A percentile compares a stretch with the other conserved stretches of the same genome.
Evolutionary conservation across 92 coral and sea anemone genomes (phyloP).

Genomic region (Zoanthus sociatus): DNA sequence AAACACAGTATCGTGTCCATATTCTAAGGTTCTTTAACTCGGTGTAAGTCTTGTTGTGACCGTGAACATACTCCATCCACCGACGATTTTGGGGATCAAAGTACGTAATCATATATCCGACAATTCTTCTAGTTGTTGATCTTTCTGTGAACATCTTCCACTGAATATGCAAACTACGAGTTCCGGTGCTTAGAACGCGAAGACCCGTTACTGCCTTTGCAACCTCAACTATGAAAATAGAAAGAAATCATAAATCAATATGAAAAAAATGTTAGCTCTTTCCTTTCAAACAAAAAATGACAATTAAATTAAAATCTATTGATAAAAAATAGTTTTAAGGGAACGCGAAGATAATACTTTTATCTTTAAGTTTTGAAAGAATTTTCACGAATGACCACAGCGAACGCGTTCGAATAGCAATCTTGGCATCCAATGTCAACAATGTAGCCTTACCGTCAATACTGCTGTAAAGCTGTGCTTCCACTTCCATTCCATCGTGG

Average conservation of each 20-base stretch:
- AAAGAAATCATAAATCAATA: neutral
- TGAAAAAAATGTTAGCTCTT: neutral
- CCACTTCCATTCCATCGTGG: constrained; percentile 31
- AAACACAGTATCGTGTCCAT: constrained; percentile 63
- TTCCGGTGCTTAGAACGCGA: constrained; percentile 44
- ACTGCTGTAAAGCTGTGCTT: neutral
- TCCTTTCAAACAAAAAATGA: too few species aligned
- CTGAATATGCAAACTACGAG: constrained; percentile 59
- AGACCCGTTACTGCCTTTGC: constrained; percentile 24
- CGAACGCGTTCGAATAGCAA: too few species aligned
- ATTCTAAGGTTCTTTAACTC: constrained; percentile 39
- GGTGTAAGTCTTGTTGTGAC: constrained; percentile 30
- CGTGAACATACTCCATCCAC: constrained; percentile 45
- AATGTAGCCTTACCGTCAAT: constrained; percentile 34
- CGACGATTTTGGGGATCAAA: constrained; percentile 44
- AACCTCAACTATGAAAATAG: constrained; percentile 3
- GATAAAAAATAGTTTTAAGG: too few species aligned
- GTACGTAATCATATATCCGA: constrained; percentile 58
- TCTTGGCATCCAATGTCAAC: too few species aligned
- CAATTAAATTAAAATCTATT: too few species aligned
- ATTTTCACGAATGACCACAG: too few species aligned
- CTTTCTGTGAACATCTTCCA: constrained; percentile 56
- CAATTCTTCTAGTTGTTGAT: constrained; percentile 35
- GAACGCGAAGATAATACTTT: too few species aligned
- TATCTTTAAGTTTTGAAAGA: too few species aligned